phyloP scores from a whole-genome alignment of 2,797 vertebrate species.

The Avahi laniger region DNA sequence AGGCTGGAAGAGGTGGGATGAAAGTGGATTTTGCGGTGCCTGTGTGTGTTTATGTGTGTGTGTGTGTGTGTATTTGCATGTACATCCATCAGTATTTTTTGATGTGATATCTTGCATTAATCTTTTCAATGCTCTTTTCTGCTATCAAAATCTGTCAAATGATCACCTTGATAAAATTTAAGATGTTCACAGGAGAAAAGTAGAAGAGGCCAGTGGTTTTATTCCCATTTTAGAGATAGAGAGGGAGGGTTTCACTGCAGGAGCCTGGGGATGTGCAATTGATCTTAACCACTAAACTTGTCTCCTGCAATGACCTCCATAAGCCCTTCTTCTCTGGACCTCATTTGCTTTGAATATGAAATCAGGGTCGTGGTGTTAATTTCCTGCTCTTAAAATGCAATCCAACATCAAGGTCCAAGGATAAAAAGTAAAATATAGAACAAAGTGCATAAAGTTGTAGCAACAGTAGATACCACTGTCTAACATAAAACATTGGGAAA shows the following conservation, averaged over 20 bases:
- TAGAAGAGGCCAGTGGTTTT: background rate
- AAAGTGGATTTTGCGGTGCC: background rate
- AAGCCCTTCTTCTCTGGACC: conserved; percentile 43
- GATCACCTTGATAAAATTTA: background rate
- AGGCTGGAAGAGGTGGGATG: background rate
- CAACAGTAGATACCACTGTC: background rate
- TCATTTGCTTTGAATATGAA: conserved; percentile 70
- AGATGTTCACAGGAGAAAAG: background rate
- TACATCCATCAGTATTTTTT: background rate
- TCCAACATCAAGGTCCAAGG: conserved; percentile 41
- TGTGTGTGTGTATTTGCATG: no score
- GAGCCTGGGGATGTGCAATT: background rate
- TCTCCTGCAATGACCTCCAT: conserved; percentile 3
- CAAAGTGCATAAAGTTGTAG: background rate
- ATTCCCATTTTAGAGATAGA: conserved; percentile 38
- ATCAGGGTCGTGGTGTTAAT: conserved; percentile 64
- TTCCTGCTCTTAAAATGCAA: conserved; percentile 56
- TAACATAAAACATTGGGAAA: background rate
- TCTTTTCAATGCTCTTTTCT: background rate
- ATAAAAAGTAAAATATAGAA: conserved; percentile 54
- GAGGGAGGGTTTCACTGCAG: background rate
- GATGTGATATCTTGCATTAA: background rate
- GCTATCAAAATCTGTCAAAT: background rate
- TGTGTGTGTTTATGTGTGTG: no score
- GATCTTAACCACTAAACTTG: conserved; percentile 7